A percentile compares a stretch with the other conserved stretches of the same genome.
Conservation (phyloP, 2,888 invertebrate genomes). For the Emesis russula region DNA sequence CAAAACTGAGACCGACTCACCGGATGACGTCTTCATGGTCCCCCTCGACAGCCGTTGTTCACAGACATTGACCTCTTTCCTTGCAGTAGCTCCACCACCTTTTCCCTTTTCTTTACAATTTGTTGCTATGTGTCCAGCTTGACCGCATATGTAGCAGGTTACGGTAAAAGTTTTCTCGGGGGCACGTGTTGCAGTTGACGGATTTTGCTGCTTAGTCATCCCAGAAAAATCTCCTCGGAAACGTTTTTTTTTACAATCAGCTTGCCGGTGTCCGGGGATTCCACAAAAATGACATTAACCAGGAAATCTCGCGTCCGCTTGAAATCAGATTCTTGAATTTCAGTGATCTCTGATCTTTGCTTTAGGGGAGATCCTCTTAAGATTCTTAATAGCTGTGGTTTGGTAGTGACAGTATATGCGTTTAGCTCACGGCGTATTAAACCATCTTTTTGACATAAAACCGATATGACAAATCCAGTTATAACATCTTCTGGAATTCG, state of each 20-base stretch:
- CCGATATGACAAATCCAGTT: conserved; percentile 63
- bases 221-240: conserved; percentile 10
- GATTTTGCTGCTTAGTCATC: not conserved
- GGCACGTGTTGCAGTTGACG: conserved; percentile 14
- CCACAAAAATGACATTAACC: conserved; percentile 10
- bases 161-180: conserved; percentile 23
- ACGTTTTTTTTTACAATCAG: conserved; percentile 8
- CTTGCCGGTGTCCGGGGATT: conserved; percentile 11
- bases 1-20: conserved; percentile 49
- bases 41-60: conserved; percentile 37
- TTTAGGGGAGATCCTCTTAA: conserved; percentile 10
- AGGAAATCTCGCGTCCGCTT: conserved; percentile 14
- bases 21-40: conserved; percentile 43
- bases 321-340: not conserved
- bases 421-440: conserved; percentile 73
- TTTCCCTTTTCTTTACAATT: not conserved
- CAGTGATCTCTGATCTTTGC: not conserved
- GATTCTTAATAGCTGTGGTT: conserved; percentile 76
- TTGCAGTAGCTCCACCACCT: not conserved
- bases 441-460: conserved; percentile 66
- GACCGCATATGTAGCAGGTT: conserved; percentile 10
- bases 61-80: not conserved
- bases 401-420: conserved; percentile 52
- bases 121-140: conserved; percentile 27
- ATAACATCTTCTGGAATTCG: conserved; percentile 67